A percentile compares a stretch with the other conserved stretches of the same genome.
These are phyloP conservation scores for Arremon aurantiirostris DNA, from an alignment of 2,797 vertebrate genomes.

Conservation along the genomic window DNA sequence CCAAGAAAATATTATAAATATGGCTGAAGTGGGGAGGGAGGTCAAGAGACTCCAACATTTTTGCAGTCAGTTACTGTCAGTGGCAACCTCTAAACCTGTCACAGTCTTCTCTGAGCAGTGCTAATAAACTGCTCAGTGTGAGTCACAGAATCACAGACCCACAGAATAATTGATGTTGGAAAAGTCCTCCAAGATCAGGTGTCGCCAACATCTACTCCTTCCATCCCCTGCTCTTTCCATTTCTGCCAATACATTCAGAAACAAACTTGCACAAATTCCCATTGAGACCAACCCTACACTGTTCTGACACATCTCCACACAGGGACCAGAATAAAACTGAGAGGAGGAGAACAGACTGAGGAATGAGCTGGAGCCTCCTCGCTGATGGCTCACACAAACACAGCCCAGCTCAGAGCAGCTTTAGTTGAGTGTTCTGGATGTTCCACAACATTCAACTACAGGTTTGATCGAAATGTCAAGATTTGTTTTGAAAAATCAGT, in stretches of 20 bases:
- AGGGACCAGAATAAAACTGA: conserved; percentile 32
- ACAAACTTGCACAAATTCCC: neutral
- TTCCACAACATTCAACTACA: neutral
- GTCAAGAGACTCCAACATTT: neutral
- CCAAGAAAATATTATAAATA: neutral
- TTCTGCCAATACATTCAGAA: neutral
- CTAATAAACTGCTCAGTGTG: neutral
- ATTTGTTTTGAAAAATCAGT: neutral
- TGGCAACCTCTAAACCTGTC: neutral
- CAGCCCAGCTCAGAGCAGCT: neutral
- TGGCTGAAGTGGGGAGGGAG: neutral
- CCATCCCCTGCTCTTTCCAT: neutral
- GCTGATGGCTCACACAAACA: conserved; percentile 4
- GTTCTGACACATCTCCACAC: neutral
- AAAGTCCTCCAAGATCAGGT: neutral
- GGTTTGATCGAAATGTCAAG: neutral
- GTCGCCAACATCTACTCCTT: neutral
- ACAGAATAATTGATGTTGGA: neutral
- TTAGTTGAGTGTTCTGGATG: conserved; percentile 7
- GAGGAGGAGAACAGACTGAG: conserved; percentile 19
- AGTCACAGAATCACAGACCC: neutral
- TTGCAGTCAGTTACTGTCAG: neutral
- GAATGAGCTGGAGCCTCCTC: neutral
- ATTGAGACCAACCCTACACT: neutral
- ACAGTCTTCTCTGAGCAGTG: neutral